A percentile compares a stretch with the other conserved stretches of the same genome.
Evolutionary conservation across 2,888 invertebrate genomes (phyloP).

Genomic region (Thysanoteuthis rhombus): DNA sequence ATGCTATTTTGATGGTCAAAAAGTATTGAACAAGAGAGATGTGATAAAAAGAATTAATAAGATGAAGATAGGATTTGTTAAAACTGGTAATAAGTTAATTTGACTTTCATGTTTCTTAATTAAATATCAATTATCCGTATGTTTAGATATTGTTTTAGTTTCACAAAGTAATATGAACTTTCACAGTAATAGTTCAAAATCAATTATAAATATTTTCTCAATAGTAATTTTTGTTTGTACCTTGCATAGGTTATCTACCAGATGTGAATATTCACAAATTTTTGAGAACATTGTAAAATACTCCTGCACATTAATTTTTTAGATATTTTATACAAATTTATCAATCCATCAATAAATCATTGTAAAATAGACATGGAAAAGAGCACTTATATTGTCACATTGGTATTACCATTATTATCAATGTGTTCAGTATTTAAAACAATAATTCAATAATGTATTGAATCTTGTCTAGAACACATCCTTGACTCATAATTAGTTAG

Average conservation of each 20-base stretch:
- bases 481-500: conserved; percentile 51
- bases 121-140: too few relatives aligned
- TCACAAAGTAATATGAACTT: too few relatives aligned
- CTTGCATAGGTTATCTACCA: not conserved
- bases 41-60: too few relatives aligned
- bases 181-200: too few relatives aligned
- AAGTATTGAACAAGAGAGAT: too few relatives aligned
- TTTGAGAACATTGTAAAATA: not conserved
- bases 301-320: not conserved
- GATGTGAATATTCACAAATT: not conserved
- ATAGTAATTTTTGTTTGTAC: not conserved
- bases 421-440: not conserved
- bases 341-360: not conserved
- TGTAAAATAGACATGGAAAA: not conserved
- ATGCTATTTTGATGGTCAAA: too few relatives aligned
- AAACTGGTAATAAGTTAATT: too few relatives aligned
- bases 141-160: too few relatives aligned
- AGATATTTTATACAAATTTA: not conserved
- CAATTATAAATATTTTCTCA: too few relatives aligned
- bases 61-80: too few relatives aligned
- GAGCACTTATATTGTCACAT: not conserved
- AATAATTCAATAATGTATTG: not conserved
- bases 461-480: conserved; percentile 29
- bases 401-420: not conserved
- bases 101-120: too few relatives aligned